phyloP scores from a whole-genome alignment of 1,140 invertebrate species.

The Heterodera carotae region DNA sequence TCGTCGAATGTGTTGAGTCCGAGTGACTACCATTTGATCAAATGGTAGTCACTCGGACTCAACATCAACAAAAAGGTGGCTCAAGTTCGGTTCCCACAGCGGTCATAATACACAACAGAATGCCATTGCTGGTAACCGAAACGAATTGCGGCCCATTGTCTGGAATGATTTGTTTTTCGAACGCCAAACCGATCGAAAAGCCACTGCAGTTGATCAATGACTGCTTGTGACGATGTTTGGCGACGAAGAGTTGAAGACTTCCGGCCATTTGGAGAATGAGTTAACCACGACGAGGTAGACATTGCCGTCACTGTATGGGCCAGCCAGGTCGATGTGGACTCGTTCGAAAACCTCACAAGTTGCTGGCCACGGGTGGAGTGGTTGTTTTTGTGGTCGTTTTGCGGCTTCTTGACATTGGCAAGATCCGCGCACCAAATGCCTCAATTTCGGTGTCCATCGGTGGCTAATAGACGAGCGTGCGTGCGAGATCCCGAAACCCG shows the following conservation, averaged over 20 bases:
- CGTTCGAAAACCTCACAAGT: constrained; percentile 16
- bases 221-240: not conserved
- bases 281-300: not conserved
- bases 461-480: constrained; percentile 20
- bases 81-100: no score
- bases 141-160: constrained; percentile 66
- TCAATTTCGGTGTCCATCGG: constrained; percentile 18
- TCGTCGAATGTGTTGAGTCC: constrained; percentile 52
- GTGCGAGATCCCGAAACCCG: no score
- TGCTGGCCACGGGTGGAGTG: constrained; percentile 14
- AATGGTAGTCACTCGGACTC: no score
- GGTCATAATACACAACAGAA: no score
- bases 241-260: not conserved
- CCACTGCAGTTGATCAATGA: not conserved
- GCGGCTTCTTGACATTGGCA: constrained; percentile 14
- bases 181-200: constrained; percentile 16
- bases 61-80: no score
- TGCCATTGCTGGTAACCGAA: constrained; percentile 45
- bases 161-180: constrained; percentile 44
- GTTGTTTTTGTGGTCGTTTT: constrained; percentile 4
- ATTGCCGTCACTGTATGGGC: constrained; percentile 1
- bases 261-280: constrained; percentile 5
- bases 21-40: no score
- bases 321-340: constrained; percentile 25
- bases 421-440: constrained; percentile 11